Evolutionary conservation across 2,888 invertebrate genomes (phyloP).

Genomic region (Athripsodes cinereus): DNA sequence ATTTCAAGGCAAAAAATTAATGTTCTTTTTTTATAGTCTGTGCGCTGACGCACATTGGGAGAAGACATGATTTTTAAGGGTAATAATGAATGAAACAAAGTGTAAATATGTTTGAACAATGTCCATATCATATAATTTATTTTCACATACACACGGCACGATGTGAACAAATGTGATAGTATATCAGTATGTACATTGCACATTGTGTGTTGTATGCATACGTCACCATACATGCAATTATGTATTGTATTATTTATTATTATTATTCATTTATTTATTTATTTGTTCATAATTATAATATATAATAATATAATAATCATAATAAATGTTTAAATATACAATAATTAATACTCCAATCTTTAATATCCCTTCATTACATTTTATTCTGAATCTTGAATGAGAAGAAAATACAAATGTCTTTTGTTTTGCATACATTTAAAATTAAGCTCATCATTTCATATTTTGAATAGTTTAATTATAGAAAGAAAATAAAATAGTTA

Average conservation of each 20-base stretch:
- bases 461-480: neutral
- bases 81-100: neutral
- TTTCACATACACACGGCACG: conserved; percentile 88
- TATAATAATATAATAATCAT: conserved; percentile 41
- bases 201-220: conserved; percentile 57
- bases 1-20: no score
- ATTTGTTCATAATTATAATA: conserved; percentile 35
- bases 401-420: no score
- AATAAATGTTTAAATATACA: conserved; percentile 44
- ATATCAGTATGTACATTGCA: conserved; percentile 73
- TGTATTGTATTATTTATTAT: neutral
- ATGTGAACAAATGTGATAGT: conserved; percentile 64
- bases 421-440: no score
- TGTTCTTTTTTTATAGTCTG: neutral
- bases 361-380: neutral
- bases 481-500: neutral
- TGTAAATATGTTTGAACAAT: conserved; percentile 66
- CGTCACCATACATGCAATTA: conserved; percentile 61
- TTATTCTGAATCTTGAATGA: no score
- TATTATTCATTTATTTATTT: conserved; percentile 42
- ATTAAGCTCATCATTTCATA: neutral
- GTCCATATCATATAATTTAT: conserved; percentile 75
- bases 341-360: conserved; percentile 47
- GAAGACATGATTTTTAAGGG: neutral
- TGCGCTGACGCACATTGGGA: neutral